Conservation (phyloP, 2,888 invertebrate genomes). For the Pheosia tremula region DNA sequence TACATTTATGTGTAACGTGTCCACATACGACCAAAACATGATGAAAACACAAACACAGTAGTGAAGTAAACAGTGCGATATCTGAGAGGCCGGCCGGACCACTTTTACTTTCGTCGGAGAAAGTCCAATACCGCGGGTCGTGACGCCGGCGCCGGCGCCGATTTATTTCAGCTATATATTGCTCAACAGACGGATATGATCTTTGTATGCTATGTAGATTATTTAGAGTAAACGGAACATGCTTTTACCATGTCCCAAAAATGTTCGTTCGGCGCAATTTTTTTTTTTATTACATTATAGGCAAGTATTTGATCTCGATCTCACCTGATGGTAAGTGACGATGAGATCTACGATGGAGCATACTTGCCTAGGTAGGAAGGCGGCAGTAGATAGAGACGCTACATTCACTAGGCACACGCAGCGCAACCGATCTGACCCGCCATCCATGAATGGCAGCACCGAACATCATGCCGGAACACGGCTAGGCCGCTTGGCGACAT, state of each 20-base stretch:
- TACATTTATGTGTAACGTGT: not conserved
- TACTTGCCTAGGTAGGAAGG: too few species aligned
- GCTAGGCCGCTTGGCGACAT: too few species aligned
- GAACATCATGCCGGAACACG: too few species aligned
- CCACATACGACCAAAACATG: not conserved
- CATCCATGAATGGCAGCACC: too few species aligned
- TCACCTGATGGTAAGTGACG: too few species aligned
- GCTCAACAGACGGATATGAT: not conserved
- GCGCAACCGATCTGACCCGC: too few species aligned
- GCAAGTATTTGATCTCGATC: too few species aligned
- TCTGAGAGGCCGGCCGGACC: constrained; percentile 28
- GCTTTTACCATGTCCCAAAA: not conserved
- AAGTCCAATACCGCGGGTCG: constrained; percentile 21
- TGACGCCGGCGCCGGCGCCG: constrained; percentile 18
- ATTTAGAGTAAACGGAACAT: not conserved
- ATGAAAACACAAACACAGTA: constrained; percentile 2
- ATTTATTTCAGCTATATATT: not conserved
- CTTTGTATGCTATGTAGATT: not conserved
- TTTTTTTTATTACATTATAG: too few species aligned
- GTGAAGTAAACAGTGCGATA: constrained; percentile 30
- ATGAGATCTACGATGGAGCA: too few species aligned
- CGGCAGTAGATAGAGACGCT: too few species aligned
- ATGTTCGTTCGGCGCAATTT: too few species aligned
- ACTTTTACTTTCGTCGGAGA: constrained; percentile 42
- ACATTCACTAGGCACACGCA: too few species aligned